Evolutionary conservation across 2,888 invertebrate genomes (phyloP).

Genomic region (Cephus pulcher): DNA sequence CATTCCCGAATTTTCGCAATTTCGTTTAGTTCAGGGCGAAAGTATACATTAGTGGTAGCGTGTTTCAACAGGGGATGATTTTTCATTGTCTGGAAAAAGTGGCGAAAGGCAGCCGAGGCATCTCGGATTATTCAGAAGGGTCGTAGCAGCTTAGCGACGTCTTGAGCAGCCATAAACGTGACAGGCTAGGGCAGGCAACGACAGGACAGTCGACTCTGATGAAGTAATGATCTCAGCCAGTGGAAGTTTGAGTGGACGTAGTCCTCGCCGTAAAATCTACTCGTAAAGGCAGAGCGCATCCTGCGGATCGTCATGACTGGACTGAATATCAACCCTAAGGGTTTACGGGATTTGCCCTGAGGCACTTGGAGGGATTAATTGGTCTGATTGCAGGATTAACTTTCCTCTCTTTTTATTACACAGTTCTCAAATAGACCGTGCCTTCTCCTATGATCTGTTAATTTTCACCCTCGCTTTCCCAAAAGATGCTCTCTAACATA

Average conservation of each 20-base stretch:
- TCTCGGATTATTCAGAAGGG: neutral
- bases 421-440: neutral
- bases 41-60: neutral
- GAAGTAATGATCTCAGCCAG: neutral
- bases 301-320: neutral
- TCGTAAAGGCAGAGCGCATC: neutral
- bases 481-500: neutral
- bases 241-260: neutral
- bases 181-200: neutral
- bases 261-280: neutral
- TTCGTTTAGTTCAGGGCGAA: neutral
- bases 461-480: neutral
- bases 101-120: neutral
- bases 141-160: neutral
- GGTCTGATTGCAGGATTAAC: constrained; percentile 1
- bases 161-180: neutral
- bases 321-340: neutral
- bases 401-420: neutral
- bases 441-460: neutral
- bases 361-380: neutral
- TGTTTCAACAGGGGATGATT: neutral
- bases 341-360: neutral
- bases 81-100: neutral
- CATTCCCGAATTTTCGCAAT: neutral
- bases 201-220: neutral